Base-by-base conservation (phyloP, 2,113 vertebrate species). In the Ahaetulla prasina region DNA sequence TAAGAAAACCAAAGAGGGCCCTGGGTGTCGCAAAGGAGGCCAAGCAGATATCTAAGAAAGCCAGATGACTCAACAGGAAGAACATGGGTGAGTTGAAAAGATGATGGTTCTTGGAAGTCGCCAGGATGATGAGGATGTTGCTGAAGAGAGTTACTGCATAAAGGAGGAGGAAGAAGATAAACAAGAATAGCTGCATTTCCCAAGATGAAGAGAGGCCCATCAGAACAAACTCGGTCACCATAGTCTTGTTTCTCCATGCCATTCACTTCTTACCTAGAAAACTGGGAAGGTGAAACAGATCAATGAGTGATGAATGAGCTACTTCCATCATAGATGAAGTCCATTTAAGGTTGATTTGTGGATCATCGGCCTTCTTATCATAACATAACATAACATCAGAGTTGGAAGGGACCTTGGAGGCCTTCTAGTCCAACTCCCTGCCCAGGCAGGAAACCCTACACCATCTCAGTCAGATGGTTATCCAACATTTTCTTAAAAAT, bases 31-130 rank as follows among this genome's bases (percentile, higher is more conserved):
- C 94, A 90, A 95, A 60, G 10, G 95, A 93, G 9, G 93, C 92
- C 92, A 94, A 49, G 74, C 95, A 95, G 54, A 94, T 90, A n/a
- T 97, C 96, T 55, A 96, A 68, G 22, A 96, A 93, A 45, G 97
- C 96, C 88, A 97, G 63, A 8, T 96, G 95, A 35, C 88, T 84
- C 63, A 97, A 95, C 47, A 96, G 95, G 86, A 96, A 96, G 68
- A 96, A 96, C 97, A 92, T 92, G 30, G 91, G 68, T 3, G 91
- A 95, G 14, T 95, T 93, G 11, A 93, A 90, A 85, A 92, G 39
- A 6, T 53, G 89, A 4, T 52, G 85, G 35, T 95, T 88, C 12
- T 11, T 87, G 85, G 30, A 85, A 35, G 96, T 95, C 3, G 94
- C 86, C 12, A 94, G 11, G 39, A 96, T 1, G 25, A 96, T 89